Base-by-base conservation (phyloP, 2,797 vertebrate genomes). In the Staurois parvus region DNA sequence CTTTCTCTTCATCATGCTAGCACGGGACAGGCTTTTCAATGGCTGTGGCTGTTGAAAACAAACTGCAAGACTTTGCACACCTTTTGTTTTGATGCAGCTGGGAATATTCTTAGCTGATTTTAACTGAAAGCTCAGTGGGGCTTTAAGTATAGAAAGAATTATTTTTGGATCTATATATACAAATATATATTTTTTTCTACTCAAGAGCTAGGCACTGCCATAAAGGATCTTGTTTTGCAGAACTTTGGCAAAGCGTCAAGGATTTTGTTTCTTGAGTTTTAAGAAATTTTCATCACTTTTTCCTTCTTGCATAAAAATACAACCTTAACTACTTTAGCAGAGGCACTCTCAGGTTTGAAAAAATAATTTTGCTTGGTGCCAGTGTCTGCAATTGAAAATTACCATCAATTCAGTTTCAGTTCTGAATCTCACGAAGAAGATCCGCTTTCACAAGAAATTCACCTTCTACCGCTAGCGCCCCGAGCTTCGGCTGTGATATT, bases 321-420 rank as follows among this genome's bases (percentile, higher is more conserved):
- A 93, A 88, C 86, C 90, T 91, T 94, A 94, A 96, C 94, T 94
- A 91, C 91, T 95, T 96, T 96, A 94, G 92, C 95, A 96, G 95
- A 89, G 91, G 85, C 89, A 89, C 79, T 77, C 87, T 84, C 45
- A 85, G 89, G 84, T 93, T 91, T 92, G 89, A 94, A 93, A n/a
- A 94, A 95, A 92, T 91, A 92, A 93, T 92, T 92, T 90, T 37
- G 26, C 12, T 88, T 88, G 62, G 48, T 90, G 89, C 91, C 90
- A 92, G 89, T 5, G 87, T 89, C 93, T 93, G 92, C 88, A 91
- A 92, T 93, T 91, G 91, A 94, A n/a, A 92, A 95, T 95, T 92
- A 93, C 89, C 4, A 64, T 94, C 89, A 73, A 85, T 89, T 88
- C 90, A 87, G 83, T 90, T 95, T 94, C 92, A 90, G 87, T 89